Conservation (phyloP, 1,140 invertebrate species). For the Philaenus spumarius region DNA sequence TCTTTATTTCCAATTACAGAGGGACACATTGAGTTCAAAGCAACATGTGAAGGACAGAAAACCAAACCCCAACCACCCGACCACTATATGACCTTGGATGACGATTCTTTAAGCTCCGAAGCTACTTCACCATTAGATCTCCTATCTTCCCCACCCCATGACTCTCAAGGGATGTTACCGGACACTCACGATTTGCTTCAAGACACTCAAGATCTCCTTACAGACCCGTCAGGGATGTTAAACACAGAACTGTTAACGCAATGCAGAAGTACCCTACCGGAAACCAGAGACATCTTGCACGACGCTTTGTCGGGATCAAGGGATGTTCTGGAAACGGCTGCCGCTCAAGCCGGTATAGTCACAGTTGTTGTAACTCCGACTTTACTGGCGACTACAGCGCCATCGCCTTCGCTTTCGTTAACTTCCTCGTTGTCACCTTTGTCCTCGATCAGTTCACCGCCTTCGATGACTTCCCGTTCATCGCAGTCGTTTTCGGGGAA, state of each 20-base stretch:
- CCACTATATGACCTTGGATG: slow-evolving; percentile 75
- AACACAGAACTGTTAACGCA: no score
- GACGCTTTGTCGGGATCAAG: no score
- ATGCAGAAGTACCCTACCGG: no score
- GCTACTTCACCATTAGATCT: slow-evolving; percentile 43
- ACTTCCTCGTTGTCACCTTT: slow-evolving; percentile 26
- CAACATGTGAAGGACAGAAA: slow-evolving; percentile 80
- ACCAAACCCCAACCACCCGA: slow-evolving; percentile 75
- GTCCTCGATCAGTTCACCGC: slow-evolving; percentile 25
- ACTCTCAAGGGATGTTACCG: no score
- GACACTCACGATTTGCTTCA: no score
- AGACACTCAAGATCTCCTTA: no score
- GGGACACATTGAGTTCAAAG: slow-evolving; percentile 85
- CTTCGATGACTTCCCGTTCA: slow-evolving; percentile 39
- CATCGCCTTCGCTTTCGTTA: slow-evolving; percentile 8
- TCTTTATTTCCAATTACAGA: slow-evolving; percentile 48
- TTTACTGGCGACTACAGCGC: slow-evolving; percentile 9
- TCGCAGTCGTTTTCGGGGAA: slow-evolving; percentile 57
- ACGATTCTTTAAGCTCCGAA: slow-evolving; percentile 78
- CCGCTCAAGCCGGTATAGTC: slow-evolving; percentile 57
- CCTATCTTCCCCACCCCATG: no score
- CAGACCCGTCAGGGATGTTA: no score
- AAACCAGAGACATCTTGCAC: no score
- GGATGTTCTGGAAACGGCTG: slow-evolving; percentile 54
- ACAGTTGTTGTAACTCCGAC: slow-evolving; percentile 41